Conservation (phyloP, 2,888 invertebrate genomes). For the Caenorhabditis wallacei region DNA sequence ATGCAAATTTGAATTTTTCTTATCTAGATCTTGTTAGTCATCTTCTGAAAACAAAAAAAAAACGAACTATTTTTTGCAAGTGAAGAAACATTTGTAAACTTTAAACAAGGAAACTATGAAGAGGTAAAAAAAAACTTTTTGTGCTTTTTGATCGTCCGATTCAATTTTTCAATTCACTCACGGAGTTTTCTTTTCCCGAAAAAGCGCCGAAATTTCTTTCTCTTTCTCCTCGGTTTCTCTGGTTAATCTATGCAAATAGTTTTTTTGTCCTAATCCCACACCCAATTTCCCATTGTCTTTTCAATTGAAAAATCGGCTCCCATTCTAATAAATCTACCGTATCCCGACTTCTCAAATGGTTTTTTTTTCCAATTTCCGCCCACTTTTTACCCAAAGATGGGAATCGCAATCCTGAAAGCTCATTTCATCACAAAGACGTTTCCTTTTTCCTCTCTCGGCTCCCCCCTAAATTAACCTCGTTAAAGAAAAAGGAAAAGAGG, state of each 20-base stretch:
- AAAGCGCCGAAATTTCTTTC: constrained; percentile 16
- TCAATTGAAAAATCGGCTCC: constrained; percentile 40
- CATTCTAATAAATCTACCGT: constrained; percentile 43
- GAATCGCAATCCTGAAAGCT: constrained; percentile 51
- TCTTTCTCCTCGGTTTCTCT: constrained; percentile 19
- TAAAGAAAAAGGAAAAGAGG: constrained; percentile 38
- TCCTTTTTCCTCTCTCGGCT: constrained; percentile 35
- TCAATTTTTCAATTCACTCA: constrained; percentile 24
- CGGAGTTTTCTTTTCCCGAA: constrained; percentile 7
- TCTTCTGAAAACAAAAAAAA: constrained; percentile 1
- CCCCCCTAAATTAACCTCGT: constrained; percentile 60
- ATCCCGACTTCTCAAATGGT: constrained; percentile 18
- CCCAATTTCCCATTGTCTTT: constrained; percentile 17
- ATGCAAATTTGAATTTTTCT: not conserved
- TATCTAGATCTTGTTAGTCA: not conserved
- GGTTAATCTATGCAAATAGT: constrained; percentile 52
- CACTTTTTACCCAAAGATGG: constrained; percentile 23
- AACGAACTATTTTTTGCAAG: not conserved
- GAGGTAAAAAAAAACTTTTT: constrained; percentile 8
- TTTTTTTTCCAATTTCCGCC: constrained; percentile 45
- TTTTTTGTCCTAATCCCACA: constrained; percentile 40
- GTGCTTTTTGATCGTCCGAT: constrained; percentile 48
- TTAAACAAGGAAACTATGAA: constrained; percentile 3
- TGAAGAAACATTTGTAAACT: not conserved
- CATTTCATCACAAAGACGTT: constrained; percentile 55